Evolutionary conservation across 2,113 vertebrate genomes (phyloP).

Genomic region (Suncus etruscus): DNA sequence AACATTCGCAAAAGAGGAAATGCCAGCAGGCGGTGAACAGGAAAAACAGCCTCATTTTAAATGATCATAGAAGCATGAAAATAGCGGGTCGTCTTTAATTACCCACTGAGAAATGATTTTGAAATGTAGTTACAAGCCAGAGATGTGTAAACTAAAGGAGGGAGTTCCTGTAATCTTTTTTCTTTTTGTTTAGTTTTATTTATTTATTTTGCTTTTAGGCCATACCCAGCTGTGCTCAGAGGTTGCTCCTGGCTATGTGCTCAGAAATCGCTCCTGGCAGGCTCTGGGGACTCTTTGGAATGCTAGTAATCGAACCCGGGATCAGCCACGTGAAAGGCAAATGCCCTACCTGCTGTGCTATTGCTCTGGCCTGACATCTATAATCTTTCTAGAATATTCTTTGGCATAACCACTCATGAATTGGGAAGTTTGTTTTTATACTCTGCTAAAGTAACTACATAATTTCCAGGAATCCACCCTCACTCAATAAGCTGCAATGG

Average conservation of each 20-base stretch:
- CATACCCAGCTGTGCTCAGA: no score
- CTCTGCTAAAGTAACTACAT: conserved; percentile 7
- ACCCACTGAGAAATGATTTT: background rate
- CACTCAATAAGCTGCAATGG: background rate
- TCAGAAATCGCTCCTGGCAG: no score
- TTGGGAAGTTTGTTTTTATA: background rate
- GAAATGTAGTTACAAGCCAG: background rate
- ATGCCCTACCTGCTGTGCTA: no score
- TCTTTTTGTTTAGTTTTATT: no score
- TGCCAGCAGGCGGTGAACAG: background rate
- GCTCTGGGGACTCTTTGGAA: no score
- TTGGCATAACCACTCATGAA: background rate
- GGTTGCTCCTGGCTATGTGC: no score
- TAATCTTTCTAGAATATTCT: conserved; percentile 28
- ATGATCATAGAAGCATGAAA: background rate
- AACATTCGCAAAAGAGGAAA: background rate
- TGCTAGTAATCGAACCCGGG: no score
- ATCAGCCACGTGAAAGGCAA: no score
- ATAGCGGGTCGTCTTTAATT: background rate
- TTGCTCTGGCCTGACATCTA: no score
- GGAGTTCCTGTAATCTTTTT: background rate
- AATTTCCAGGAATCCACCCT: background rate
- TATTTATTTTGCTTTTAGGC: no score
- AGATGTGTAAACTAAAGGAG: background rate
- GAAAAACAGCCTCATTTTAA: background rate